Evolutionary conservation across 1,140 invertebrate species (phyloP).

Genomic region (Andrena cerasifolii): DNA sequence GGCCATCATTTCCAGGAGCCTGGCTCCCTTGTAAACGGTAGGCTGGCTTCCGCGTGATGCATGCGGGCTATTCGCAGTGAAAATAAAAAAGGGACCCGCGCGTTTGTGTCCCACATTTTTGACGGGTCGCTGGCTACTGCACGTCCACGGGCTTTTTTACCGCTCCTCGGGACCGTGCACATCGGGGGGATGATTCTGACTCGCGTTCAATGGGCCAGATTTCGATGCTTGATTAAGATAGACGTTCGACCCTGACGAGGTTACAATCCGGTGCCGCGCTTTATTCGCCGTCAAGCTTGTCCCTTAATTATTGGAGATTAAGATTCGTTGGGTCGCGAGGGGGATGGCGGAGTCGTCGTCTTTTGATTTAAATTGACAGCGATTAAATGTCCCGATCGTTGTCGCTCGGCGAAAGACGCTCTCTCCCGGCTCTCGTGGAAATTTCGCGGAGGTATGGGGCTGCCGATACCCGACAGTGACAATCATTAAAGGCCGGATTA

Average conservation of each 20-base stretch:
- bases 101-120: conserved; percentile 67
- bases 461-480: not conserved
- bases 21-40: conserved; percentile 61
- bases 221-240: conserved; percentile 6
- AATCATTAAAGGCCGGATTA: conserved; percentile 35
- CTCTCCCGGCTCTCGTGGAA: not conserved
- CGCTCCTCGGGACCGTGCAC: not conserved
- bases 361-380: too few species aligned
- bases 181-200: conserved; percentile 6
- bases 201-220: conserved; percentile 40
- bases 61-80: conserved; percentile 69
- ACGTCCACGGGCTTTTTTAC: conserved; percentile 20
- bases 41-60: conserved; percentile 55
- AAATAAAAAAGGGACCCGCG: conserved; percentile 54
- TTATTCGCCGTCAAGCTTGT: too few species aligned
- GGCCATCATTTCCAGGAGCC: conserved; percentile 67
- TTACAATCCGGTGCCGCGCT: not conserved
- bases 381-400: too few species aligned
- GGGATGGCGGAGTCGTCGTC: too few species aligned
- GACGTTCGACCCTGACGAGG: not conserved
- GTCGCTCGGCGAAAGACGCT: not conserved
- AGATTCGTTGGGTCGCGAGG: too few species aligned
- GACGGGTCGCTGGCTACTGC: conserved; percentile 63
- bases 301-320: too few species aligned
- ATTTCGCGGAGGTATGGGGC: not conserved